Evolutionary conservation across 2,888 invertebrate species (phyloP), one percentile per base, ranked within the genome.

Genomic region (Anoplius nigerrimus): DNA sequence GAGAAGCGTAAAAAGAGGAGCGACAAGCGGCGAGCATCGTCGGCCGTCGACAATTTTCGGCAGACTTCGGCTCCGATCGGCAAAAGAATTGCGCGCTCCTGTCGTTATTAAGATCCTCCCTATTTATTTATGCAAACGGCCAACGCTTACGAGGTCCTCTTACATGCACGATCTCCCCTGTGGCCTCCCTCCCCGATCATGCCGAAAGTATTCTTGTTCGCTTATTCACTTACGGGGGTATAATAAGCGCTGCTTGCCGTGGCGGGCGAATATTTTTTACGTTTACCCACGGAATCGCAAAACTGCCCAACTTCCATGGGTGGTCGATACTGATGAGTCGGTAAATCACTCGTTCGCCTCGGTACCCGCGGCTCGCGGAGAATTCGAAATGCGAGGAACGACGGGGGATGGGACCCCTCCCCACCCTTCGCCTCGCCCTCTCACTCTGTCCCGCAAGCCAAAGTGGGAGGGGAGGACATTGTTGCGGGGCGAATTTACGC

Each of bases 111-210:
- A 22, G 34, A 48, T 46, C 34, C 18, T 34, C 34, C 43, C 56
- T 70, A 73, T 74, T 66, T 74, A 59, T 63, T 75, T 64, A 69
- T 59, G 43, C 62, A 45, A 75, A 72, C 42, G 58, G 58, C n/a
- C 57, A 21, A 46, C n/a, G 42, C 21, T 21, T 20, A 24, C 73
- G 48, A 57, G 46, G 53, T 3, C n/a, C 8, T 18, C 11, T 34
- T 34, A 34, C 34, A 34, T 34, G 34, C 34, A 1, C 34, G 11
- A 8, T 6, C 11, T 34, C 11, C 11, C 11, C 34, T 34, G 1
- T 13, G 4, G 11, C 11, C 11, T 34, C 6, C 24, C 34, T 34
- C 34, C 4, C 34, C 34, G 34, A 1, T 11, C 4, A 21, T 34
- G 45, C 46, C 45, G 42, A 0, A 24, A 56, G 55, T 18, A 55